Percentiles rank a stretch among this genome's conserved stretches.
These are phyloP conservation scores for Yponomeuta malinellus DNA, from an alignment of 2,888 invertebrate species.

Conservation along the genomic window DNA sequence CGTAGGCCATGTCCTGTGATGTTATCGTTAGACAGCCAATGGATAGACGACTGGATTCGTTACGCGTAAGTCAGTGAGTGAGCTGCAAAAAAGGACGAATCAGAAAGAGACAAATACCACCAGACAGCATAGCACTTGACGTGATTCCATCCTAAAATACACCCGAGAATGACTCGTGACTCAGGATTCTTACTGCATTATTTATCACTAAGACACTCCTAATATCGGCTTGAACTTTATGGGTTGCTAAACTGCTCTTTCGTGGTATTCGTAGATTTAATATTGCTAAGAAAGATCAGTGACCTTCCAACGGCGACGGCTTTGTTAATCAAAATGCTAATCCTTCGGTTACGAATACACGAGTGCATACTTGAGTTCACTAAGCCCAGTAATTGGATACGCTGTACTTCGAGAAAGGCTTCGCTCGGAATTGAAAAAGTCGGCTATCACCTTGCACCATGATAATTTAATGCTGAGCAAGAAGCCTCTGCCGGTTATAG, in stretches of 20 bases:
- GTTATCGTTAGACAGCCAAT: background rate
- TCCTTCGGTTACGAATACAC: slow-evolving; percentile 20
- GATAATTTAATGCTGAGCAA: slow-evolving; percentile 49
- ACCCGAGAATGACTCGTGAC: slow-evolving; percentile 25
- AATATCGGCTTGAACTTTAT: slow-evolving; percentile 40
- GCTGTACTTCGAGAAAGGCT: slow-evolving; percentile 36
- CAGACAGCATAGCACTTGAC: slow-evolving; percentile 35
- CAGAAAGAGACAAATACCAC: slow-evolving; percentile 35
- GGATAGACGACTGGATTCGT: slow-evolving; percentile 16
- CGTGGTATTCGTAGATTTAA: slow-evolving; percentile 19
- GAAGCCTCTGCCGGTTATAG: slow-evolving; percentile 36
- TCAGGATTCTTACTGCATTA: background rate
- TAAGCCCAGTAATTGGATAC: slow-evolving; percentile 39
- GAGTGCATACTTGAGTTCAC: slow-evolving; percentile 25
- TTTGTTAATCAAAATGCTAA: slow-evolving; percentile 24
- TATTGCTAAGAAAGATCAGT: slow-evolving; percentile 18
- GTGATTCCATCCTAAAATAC: slow-evolving; percentile 61
- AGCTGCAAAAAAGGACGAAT: slow-evolving; percentile 28
- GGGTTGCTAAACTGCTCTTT: slow-evolving; percentile 2
- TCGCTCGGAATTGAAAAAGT: slow-evolving; percentile 42
- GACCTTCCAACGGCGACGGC: slow-evolving; percentile 13
- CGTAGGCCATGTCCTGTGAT: slow-evolving; percentile 14
- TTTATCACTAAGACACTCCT: slow-evolving; percentile 25
- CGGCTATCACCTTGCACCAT: slow-evolving; percentile 33
- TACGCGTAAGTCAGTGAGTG: slow-evolving; percentile 11